A percentile compares a stretch with the other conserved stretches of the same genome.
phyloP scores from a whole-genome alignment of 2,797 vertebrate species.

The Tokudaia muenninki region DNA sequence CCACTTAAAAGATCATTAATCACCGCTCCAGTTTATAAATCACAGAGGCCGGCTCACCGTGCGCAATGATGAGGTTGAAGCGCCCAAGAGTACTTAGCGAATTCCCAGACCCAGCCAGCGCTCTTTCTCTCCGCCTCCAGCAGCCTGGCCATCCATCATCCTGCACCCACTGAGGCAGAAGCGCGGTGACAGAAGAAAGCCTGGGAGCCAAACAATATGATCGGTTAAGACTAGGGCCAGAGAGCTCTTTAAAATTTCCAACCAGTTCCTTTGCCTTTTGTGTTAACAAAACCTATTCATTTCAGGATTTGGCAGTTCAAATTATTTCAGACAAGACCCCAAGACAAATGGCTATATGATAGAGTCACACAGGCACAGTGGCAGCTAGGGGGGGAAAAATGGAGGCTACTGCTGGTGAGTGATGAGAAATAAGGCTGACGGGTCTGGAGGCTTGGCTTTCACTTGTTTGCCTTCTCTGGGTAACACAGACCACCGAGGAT shows the following conservation, averaged over 20 bases:
- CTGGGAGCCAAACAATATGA: constrained; percentile 91
- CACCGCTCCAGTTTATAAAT: constrained; percentile 98
- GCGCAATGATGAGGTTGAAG: constrained; percentile 94
- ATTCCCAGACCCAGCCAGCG: constrained; percentile 95
- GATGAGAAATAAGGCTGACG: background rate
- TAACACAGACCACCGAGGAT: background rate
- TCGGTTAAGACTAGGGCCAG: constrained; percentile 82
- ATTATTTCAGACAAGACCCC: constrained; percentile 89
- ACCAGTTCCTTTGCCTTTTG: constrained; percentile 88
- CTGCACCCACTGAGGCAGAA: constrained; percentile 92
- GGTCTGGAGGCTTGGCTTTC: background rate
- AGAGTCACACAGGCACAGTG: constrained; percentile 77
- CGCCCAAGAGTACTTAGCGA: constrained; percentile 97
- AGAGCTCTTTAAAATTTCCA: constrained; percentile 86
- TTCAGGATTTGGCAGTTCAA: constrained; percentile 85
- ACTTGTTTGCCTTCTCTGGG: no score
- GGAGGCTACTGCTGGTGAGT: background rate
- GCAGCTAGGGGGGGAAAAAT: background rate
- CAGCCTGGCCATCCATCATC: constrained; percentile 96
- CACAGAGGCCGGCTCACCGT: constrained; percentile 92
- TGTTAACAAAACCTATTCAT: constrained; percentile 87
- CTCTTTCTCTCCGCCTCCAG: constrained; percentile 90
- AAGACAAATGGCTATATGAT: constrained; percentile 89
- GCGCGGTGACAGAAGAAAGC: constrained; percentile 92
- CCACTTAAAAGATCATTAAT: constrained; percentile 99